Conservation (phyloP, 2,797 vertebrate genomes). For the Phoeniculus purpureus region DNA sequence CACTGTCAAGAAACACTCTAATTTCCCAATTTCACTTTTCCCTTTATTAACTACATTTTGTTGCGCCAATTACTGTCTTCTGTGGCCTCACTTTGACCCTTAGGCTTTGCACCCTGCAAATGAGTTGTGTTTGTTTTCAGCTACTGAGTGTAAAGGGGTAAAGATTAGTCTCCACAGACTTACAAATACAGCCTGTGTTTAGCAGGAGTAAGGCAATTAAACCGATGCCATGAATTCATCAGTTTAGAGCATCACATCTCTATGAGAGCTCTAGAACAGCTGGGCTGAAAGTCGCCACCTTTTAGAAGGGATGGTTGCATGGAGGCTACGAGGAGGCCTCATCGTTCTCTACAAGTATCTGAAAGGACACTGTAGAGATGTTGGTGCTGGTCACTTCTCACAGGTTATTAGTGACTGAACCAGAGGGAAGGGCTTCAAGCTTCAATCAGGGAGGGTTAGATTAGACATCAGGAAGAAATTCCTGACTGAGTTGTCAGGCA, state of each 20-base stretch:
- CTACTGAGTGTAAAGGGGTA: background rate
- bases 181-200: background rate
- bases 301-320: background rate
- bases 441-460: no score
- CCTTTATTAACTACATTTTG: slow-evolving; percentile 29
- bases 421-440: no score
- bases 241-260: background rate
- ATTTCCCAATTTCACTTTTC: slow-evolving; percentile 21
- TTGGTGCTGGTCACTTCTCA: no score
- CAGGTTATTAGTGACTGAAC: no score
- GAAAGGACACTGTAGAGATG: background rate
- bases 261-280: background rate
- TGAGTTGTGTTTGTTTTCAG: background rate
- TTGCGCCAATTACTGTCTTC: background rate
- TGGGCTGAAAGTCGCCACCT: background rate
- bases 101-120: background rate
- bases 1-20: slow-evolving; percentile 8
- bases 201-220: background rate
- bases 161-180: background rate
- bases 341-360: background rate
- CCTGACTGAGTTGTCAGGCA: no score
- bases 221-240: background rate
- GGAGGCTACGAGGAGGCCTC: no score
- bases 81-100: background rate
- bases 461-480: no score